These are phyloP conservation scores for Mastomys coucha DNA, from an alignment of 2,113 vertebrate genomes.

Conservation along the genomic window DNA sequence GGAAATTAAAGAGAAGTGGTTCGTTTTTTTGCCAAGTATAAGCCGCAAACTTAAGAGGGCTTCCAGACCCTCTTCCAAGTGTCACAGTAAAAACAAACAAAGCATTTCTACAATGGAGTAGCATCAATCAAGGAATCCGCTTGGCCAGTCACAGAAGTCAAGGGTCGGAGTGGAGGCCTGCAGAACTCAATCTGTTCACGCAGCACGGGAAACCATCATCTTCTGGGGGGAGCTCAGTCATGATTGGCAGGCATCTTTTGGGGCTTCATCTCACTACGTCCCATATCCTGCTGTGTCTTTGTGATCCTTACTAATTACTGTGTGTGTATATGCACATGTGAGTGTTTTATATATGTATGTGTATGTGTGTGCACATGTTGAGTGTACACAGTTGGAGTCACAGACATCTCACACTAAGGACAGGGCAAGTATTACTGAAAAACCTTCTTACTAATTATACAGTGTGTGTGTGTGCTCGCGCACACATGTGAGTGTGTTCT, in stretches of 20 bases:
- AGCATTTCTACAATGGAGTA: not conserved
- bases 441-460: too few species aligned
- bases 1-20: not conserved
- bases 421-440: too few species aligned
- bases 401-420: too few species aligned
- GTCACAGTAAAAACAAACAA: not conserved
- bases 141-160: not conserved
- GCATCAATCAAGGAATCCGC: not conserved
- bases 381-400: too few species aligned
- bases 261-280: accelerated
- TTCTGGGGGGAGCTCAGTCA: accelerated
- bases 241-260: too few species aligned
- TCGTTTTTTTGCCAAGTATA: not conserved
- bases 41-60: not conserved
- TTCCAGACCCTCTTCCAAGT: constrained; percentile 4
- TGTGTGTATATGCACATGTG: too few species aligned
- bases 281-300: not conserved
- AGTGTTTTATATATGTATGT: too few species aligned
- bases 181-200: not conserved
- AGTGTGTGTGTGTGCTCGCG: not conserved
- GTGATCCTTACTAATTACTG: too few species aligned
- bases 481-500: too few species aligned
- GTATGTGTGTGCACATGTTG: not conserved
- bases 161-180: not conserved
- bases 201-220: accelerated